phyloP scores from a whole-genome alignment of 2,888 invertebrate genomes.

The Drosophila leonis region DNA sequence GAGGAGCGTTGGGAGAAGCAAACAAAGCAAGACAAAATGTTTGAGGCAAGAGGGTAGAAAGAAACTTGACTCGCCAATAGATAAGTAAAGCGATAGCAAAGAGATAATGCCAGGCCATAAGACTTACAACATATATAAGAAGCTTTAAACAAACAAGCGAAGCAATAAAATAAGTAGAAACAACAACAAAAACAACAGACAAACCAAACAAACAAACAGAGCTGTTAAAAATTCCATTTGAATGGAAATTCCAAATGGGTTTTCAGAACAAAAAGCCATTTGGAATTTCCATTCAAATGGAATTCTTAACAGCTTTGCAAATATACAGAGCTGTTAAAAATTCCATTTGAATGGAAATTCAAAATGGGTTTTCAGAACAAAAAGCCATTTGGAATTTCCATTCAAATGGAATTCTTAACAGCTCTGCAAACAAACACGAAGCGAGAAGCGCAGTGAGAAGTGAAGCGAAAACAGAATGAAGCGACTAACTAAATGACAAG shows the following conservation, averaged over 20 bases:
- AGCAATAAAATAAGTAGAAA: conserved; percentile 3
- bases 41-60: background rate
- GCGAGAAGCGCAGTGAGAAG: background rate
- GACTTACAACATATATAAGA: conserved; percentile 2
- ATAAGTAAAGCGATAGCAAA: conserved; percentile 9
- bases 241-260: too few relatives aligned
- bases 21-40: background rate
- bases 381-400: too few relatives aligned
- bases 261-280: too few relatives aligned
- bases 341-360: too few relatives aligned
- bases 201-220: too few relatives aligned
- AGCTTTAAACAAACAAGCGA: background rate
- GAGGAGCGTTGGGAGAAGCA: conserved; percentile 5
- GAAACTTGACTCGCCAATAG: background rate
- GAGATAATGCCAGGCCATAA: conserved; percentile 7
- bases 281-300: too few relatives aligned
- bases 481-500: background rate
- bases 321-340: too few relatives aligned
- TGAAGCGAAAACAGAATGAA: background rate
- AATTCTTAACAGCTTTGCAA: too few relatives aligned
- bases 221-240: too few relatives aligned
- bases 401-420: too few relatives aligned
- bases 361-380: too few relatives aligned
- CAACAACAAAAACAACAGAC: background rate
- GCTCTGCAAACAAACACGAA: background rate